A percentile compares a stretch with the other conserved stretches of the same genome.
Conservation (phyloP, 2,797 vertebrate genomes). For the Siniperca scherzeri region DNA sequence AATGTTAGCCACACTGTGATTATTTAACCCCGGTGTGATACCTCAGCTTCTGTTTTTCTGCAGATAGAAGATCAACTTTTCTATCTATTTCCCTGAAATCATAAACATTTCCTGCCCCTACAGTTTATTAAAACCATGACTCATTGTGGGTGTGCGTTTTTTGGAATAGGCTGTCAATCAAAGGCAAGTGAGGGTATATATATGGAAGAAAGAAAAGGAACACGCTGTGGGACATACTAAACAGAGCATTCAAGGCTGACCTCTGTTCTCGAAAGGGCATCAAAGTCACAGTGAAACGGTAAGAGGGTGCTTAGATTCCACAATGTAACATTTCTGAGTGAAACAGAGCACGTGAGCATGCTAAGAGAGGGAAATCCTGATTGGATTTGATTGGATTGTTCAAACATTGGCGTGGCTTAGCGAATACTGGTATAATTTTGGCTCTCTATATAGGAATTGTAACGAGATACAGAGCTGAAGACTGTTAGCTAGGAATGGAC, state of each 20-base stretch:
- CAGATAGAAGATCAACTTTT: slow-evolving; percentile 5
- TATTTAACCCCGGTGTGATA: slow-evolving; percentile 17
- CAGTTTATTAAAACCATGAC: slow-evolving; percentile 8
- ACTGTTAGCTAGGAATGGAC: neutral
- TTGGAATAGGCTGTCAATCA: slow-evolving; percentile 6
- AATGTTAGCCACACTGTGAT: slow-evolving; percentile 5
- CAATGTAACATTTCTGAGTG: neutral
- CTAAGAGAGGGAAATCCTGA: neutral
- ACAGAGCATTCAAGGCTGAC: neutral
- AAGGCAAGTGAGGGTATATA: slow-evolving; percentile 9
- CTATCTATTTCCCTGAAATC: neutral
- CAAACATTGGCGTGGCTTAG: neutral
- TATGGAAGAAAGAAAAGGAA: neutral
- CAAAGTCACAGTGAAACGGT: neutral
- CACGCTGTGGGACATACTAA: neutral
- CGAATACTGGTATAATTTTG: neutral
- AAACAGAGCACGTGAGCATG: neutral
- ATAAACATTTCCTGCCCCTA: neutral
- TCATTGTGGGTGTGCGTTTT: neutral
- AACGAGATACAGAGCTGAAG: neutral
- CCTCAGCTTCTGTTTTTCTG: neutral
- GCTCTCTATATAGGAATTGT: too few relatives aligned
- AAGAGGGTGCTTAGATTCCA: neutral
- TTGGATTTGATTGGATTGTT: neutral
- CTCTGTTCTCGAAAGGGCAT: neutral